These are phyloP conservation scores for Orgyia antiqua DNA, from an alignment of 2,888 invertebrate genomes.

Conservation along the genomic window DNA sequence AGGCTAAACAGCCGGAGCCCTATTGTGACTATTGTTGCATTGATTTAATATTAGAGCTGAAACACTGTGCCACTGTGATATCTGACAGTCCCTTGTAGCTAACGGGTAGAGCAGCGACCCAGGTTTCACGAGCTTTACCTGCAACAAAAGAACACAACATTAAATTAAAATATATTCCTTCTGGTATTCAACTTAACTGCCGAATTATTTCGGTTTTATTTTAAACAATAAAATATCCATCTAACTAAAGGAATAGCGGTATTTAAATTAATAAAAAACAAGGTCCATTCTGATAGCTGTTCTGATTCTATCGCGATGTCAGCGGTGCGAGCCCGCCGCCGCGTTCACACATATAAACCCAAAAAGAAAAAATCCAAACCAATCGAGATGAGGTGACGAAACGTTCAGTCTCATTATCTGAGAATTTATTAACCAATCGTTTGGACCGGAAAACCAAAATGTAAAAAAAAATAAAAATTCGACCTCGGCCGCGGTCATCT, in stretches of 20 bases:
- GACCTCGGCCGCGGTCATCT: constrained; percentile 76
- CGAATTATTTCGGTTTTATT: constrained; percentile 23
- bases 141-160: constrained; percentile 46
- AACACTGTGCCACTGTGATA: constrained; percentile 63
- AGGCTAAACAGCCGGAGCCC: constrained; percentile 39
- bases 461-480: constrained; percentile 78
- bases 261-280: constrained; percentile 72
- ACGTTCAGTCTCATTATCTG: constrained; percentile 79
- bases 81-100: constrained; percentile 43
- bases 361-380: constrained; percentile 69
- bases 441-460: constrained; percentile 76
- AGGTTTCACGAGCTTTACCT: constrained; percentile 68
- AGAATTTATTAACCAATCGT: constrained; percentile 78
- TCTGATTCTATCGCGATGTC: constrained; percentile 61
- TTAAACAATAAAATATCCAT: constrained; percentile 42
- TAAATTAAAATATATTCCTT: constrained; percentile 10
- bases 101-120: constrained; percentile 51
- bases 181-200: constrained; percentile 2
- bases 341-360: constrained; percentile 71
- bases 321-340: constrained; percentile 58
- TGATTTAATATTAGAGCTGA: constrained; percentile 33
- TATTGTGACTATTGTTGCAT: constrained; percentile 32
- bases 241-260: constrained; percentile 66
- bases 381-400: constrained; percentile 78
- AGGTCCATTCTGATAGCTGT: constrained; percentile 56